Evolutionary conservation across 2,888 invertebrate genomes (phyloP).

Genomic region (Toxonevra muliebris): DNA sequence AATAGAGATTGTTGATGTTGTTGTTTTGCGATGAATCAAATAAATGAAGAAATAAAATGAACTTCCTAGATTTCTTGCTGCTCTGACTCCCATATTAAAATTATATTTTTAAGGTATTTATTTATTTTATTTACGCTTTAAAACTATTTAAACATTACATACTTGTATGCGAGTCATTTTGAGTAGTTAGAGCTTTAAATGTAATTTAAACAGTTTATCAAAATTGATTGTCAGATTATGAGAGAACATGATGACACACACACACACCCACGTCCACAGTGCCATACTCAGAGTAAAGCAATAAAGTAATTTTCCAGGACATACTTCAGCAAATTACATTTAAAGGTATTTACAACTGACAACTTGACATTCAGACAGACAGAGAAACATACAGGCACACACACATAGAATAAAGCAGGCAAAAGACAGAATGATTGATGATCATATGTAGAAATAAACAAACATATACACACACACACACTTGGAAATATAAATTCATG

Average conservation of each 20-base stretch:
- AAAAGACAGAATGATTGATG: slow-evolving; percentile 21
- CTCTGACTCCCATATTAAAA: too few species aligned
- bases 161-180: neutral
- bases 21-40: too few species aligned
- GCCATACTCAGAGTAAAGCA: neutral
- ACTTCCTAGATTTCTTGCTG: too few species aligned
- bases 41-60: too few species aligned
- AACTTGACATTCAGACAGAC: slow-evolving; percentile 1
- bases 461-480: slow-evolving; percentile 4
- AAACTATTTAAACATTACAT: too few species aligned
- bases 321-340: slow-evolving; percentile 23
- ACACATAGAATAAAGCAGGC: neutral
- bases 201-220: neutral
- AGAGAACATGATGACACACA: neutral
- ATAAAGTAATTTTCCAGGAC: slow-evolving; percentile 17
- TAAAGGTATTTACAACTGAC: slow-evolving; percentile 27
- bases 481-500: neutral
- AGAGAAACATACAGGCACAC: too few species aligned
- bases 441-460: neutral
- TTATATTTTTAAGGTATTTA: too few species aligned
- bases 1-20: too few species aligned
- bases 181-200: neutral
- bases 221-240: neutral
- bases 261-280: too few species aligned
- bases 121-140: too few species aligned